phyloP scores from a whole-genome alignment of 2,888 invertebrate species.

The Calephelis perditalis region DNA sequence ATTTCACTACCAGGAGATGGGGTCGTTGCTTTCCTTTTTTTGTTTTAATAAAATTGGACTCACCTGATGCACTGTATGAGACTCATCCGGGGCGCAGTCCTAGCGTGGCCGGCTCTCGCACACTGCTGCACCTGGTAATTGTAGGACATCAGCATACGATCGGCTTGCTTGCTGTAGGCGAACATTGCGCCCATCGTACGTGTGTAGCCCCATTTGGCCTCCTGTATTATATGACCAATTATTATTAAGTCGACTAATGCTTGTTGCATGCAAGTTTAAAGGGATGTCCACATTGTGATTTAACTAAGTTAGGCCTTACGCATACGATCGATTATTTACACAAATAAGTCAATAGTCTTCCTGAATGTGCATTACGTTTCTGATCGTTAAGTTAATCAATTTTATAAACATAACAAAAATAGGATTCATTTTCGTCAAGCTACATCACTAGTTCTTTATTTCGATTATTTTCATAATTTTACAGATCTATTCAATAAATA shows the following conservation, averaged over 20 bases:
- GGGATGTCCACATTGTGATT: conserved; percentile 4
- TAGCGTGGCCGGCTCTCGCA: conserved; percentile 64
- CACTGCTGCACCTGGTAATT: conserved; percentile 75
- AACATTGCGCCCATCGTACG: conserved; percentile 76
- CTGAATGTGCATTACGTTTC: no score
- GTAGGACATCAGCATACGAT: conserved; percentile 76
- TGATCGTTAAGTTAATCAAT: no score
- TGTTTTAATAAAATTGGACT: conserved; percentile 31
- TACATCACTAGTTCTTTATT: no score
- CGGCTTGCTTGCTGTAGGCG: conserved; percentile 73
- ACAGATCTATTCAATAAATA: no score
- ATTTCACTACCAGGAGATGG: background rate
- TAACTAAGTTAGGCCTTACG: background rate
- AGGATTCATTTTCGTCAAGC: no score
- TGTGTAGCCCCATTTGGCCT: conserved; percentile 76
- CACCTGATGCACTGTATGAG: conserved; percentile 90
- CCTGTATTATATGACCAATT: conserved; percentile 60
- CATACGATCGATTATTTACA: background rate
- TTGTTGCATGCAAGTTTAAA: background rate
- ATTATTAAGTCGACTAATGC: conserved; percentile 18
- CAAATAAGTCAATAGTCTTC: no score
- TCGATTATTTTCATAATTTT: no score
- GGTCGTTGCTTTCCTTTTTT: background rate
- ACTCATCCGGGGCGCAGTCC: conserved; percentile 77
- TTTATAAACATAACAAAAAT: no score